These are phyloP conservation scores for Nerophis ophidion DNA, from an alignment of 2,113 vertebrate genomes.

Conservation along the genomic window DNA sequence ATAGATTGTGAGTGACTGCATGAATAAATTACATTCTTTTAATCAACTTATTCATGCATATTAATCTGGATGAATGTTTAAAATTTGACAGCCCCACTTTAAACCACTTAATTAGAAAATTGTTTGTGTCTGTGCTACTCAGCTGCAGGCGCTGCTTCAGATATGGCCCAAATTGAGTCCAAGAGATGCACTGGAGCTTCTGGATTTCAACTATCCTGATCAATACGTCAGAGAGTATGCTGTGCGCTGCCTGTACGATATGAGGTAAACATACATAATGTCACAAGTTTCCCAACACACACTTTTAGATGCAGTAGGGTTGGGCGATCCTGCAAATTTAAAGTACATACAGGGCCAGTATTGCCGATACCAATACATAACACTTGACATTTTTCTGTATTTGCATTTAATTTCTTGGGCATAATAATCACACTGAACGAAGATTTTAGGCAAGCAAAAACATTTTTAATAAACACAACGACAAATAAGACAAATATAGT, in stretches of 20 bases:
- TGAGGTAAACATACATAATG: constrained; percentile 78
- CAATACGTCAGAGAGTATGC: constrained; percentile 95
- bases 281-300: neutral
- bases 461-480: too few relatives aligned
- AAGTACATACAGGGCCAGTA: too few relatives aligned
- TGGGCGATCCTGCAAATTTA: too few relatives aligned
- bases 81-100: neutral
- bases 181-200: constrained; percentile 88
- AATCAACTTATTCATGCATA: too few relatives aligned
- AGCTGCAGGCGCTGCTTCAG: constrained; percentile 96
- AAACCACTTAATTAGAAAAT: neutral
- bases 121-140: constrained; percentile 13
- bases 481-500: too few relatives aligned
- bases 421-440: too few relatives aligned
- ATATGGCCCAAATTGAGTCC: constrained; percentile 94
- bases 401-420: too few relatives aligned
- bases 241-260: constrained; percentile 82
- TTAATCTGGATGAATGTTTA: neutral
- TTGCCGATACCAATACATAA: too few relatives aligned
- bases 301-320: neutral
- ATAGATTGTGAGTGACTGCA: too few relatives aligned
- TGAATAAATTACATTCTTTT: too few relatives aligned
- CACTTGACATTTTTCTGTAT: too few relatives aligned
- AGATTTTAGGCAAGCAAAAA: too few relatives aligned
- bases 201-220: constrained; percentile 98